Base-by-base conservation (phyloP, 2,797 vertebrate species). In the Sebastes taczanowskii region DNA sequence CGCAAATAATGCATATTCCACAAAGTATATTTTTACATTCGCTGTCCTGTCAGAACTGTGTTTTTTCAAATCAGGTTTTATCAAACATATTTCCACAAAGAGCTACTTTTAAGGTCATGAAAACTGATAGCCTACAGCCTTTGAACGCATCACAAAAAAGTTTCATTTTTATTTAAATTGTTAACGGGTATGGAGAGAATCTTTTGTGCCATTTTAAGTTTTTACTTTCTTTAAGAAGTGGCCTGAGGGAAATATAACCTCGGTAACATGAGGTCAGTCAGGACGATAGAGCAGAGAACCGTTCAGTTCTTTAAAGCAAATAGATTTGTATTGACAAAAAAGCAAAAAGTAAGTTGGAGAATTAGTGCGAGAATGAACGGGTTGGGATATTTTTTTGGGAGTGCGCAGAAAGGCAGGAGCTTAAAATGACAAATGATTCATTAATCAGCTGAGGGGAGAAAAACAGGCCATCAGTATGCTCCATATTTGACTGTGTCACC, bases 11-110 rank as follows among this genome's bases (percentile, higher is more conserved):
- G n/a, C 84, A 80, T 88, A 85, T 82, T 85, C 65, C 80, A 71
- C 76, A 86, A 85, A 90, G 83, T 90, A 71, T 93, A 88, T 92
- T 94, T 93, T 93, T 93, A 85, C 86, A 91, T 86, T 81, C 1
- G 9, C 49, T 82, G 85, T 89, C 38, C 65, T 76, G 63, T 80
- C 42, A 72, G 56, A 78, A 59, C 58, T 65, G 63, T 71, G 34
- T 63, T 72, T 62, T 58, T 73, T 59, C 27, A 66, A 58, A 52
- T 69, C 25, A 30, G 56, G 53, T 73, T 82, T 46, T 74, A 70
- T 61, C 81, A 20, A 34, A 53, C 22, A 53, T 22, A 59, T 80
- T 79, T 67, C 16, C 38, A 67, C 72, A 67, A 30, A 87, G 49
- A 66, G 11, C 35, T 42, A 6, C 22, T 74, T 53, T 42, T 58